These are phyloP conservation scores for Apus apus DNA, from an alignment of 2,113 vertebrate species.

Conservation along the genomic window DNA sequence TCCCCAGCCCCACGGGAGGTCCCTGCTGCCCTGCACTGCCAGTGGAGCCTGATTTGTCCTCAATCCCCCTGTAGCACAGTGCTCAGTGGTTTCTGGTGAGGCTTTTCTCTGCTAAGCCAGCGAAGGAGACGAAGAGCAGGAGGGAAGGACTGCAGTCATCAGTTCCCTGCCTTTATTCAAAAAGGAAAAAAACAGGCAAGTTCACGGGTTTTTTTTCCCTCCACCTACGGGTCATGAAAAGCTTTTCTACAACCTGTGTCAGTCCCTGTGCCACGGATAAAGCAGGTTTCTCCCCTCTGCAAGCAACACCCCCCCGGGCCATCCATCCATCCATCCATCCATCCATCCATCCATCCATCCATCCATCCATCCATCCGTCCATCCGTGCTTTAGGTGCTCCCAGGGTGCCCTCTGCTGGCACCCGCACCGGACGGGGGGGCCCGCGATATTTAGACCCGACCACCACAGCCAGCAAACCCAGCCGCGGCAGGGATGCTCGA, in stretches of 20 bases:
- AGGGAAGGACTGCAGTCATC: background rate
- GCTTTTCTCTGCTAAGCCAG: background rate
- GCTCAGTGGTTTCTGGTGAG: background rate
- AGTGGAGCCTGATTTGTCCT: background rate
- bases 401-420: background rate
- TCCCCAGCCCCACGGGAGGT: background rate
- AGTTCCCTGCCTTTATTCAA: background rate
- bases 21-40: background rate
- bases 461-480: background rate
- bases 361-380: too few relatives aligned
- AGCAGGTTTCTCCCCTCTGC: rapidly evolving
- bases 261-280: background rate
- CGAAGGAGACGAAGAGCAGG: background rate
- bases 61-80: rapidly evolving
- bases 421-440: too few relatives aligned
- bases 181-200: background rate
- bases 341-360: too few relatives aligned
- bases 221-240: rapidly evolving
- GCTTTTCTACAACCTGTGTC: background rate
- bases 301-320: too few relatives aligned
- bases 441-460: rapidly evolving
- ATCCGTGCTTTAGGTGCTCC: too few relatives aligned
- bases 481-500: rapidly evolving
- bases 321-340: too few relatives aligned
- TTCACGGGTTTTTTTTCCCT: too few relatives aligned